These are phyloP conservation scores for Pyrrhia umbra DNA, from an alignment of 2,888 invertebrate genomes.

Conservation along the genomic window DNA sequence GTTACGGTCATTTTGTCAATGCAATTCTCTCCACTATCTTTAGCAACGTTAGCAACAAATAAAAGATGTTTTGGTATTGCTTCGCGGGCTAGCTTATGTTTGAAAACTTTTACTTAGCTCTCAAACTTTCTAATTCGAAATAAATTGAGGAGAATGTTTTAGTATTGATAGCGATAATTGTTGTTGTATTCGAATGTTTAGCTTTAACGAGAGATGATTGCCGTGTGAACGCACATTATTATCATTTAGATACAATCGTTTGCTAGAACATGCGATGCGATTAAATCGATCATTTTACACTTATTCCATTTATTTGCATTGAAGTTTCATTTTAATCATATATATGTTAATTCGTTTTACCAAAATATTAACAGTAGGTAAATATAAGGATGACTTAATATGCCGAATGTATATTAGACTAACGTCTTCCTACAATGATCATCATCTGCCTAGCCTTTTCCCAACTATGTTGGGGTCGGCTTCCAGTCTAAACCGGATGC, in stretches of 20 bases:
- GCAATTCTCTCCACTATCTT: slow-evolving; percentile 62
- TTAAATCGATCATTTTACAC: too few relatives aligned
- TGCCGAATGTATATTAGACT: too few relatives aligned
- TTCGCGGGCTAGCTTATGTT: slow-evolving; percentile 50
- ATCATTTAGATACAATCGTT: slow-evolving; percentile 53
- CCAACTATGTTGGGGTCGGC: too few relatives aligned
- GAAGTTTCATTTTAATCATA: too few relatives aligned
- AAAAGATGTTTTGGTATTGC: slow-evolving; percentile 59
- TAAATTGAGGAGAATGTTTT: slow-evolving; percentile 65
- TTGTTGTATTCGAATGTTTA: slow-evolving; percentile 55
- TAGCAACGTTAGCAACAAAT: slow-evolving; percentile 64
- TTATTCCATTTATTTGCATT: too few relatives aligned
- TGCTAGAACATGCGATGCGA: slow-evolving; percentile 28
- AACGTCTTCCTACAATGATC: too few relatives aligned
- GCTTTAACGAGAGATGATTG: slow-evolving; percentile 38
- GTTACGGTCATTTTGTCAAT: slow-evolving; percentile 67
- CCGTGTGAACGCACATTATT: slow-evolving; percentile 52
- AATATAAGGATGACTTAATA: too few relatives aligned
- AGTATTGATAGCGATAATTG: slow-evolving; percentile 64
- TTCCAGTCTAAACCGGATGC: too few relatives aligned
- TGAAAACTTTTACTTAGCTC: slow-evolving; percentile 65
- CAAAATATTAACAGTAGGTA: too few relatives aligned
- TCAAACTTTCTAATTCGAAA: slow-evolving; percentile 66
- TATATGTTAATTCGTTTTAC: too few relatives aligned
- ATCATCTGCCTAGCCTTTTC: too few relatives aligned